phyloP scores from a whole-genome alignment of 2,888 invertebrate species.

The Caenorhabditis doughertyi region DNA sequence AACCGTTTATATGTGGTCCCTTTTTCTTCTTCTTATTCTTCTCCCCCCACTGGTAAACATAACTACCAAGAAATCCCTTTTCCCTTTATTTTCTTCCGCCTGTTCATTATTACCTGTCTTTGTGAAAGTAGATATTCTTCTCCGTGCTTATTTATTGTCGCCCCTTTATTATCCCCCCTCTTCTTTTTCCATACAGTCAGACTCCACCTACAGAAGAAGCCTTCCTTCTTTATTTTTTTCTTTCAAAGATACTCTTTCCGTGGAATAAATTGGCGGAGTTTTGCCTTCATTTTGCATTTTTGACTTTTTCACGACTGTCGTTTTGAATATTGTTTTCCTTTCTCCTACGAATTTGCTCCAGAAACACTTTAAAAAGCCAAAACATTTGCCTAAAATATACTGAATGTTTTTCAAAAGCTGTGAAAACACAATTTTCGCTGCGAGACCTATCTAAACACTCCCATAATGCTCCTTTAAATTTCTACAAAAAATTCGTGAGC shows the following conservation, averaged over 20 bases:
- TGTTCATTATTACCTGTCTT: not conserved
- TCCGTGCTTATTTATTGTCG: not conserved
- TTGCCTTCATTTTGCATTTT: not conserved
- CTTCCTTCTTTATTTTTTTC: not conserved
- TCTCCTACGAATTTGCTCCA: not conserved
- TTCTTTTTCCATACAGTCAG: not conserved
- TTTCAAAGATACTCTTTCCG: constrained; percentile 42
- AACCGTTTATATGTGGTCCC: not conserved
- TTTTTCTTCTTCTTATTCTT: not conserved
- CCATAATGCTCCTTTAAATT: no score
- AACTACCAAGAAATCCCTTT: not conserved
- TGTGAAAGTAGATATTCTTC: constrained; percentile 1
- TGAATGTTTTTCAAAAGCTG: no score
- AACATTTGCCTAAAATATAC: no score
- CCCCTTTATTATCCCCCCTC: not conserved
- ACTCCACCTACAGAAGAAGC: not conserved
- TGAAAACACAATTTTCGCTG: no score
- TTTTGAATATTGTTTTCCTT: constrained; percentile 1
- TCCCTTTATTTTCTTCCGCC: not conserved
- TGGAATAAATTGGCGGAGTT: constrained; percentile 32
- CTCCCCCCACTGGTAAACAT: not conserved
- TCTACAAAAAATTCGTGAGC: no score
- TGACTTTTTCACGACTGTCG: constrained; percentile 9
- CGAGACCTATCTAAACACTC: no score
- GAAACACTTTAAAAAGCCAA: no score